phyloP scores from a whole-genome alignment of 2,888 invertebrate genomes.

The Aphodius sticticus region DNA sequence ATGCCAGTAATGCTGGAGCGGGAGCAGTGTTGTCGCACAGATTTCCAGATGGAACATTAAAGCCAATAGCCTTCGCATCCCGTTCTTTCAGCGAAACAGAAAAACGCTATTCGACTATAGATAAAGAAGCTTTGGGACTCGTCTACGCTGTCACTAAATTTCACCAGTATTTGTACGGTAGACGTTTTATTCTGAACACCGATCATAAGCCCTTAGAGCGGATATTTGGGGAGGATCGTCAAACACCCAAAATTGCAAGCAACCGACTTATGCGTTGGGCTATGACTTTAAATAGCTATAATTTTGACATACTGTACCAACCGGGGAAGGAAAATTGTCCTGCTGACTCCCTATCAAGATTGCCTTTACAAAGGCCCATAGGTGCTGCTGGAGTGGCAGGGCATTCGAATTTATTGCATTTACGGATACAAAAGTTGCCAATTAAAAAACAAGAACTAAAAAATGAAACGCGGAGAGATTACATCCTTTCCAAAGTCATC shows the following conservation, averaged over 20 bases:
- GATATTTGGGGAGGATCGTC: conserved; percentile 28
- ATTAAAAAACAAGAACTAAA: not conserved
- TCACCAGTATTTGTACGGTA: conserved; percentile 26
- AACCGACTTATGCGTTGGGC: conserved; percentile 29
- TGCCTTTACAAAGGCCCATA: not conserved
- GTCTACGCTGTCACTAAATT: conserved; percentile 29
- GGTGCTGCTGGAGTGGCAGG: not conserved
- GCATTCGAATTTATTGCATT: conserved; percentile 9
- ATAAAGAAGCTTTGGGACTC: conserved; percentile 19
- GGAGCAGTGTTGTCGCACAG: conserved; percentile 18
- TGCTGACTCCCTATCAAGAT: conserved; percentile 31
- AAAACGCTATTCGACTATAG: conserved; percentile 28
- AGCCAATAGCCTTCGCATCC: conserved; percentile 39
- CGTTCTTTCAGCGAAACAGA: conserved; percentile 19
- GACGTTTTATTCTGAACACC: not conserved
- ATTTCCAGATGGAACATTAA: not conserved
- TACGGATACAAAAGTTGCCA: conserved; percentile 15
- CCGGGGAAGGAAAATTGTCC: conserved; percentile 35
- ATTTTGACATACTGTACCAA: conserved; percentile 29
- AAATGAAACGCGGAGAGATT: not conserved
- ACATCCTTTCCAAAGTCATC: not conserved
- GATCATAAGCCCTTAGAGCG: not conserved
- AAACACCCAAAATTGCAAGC: conserved; percentile 34
- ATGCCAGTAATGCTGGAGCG: conserved; percentile 6
- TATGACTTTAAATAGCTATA: conserved; percentile 27